These are phyloP conservation scores for Bos javanicus DNA, from an alignment of 2,113 vertebrate species.

Conservation along the genomic window DNA sequence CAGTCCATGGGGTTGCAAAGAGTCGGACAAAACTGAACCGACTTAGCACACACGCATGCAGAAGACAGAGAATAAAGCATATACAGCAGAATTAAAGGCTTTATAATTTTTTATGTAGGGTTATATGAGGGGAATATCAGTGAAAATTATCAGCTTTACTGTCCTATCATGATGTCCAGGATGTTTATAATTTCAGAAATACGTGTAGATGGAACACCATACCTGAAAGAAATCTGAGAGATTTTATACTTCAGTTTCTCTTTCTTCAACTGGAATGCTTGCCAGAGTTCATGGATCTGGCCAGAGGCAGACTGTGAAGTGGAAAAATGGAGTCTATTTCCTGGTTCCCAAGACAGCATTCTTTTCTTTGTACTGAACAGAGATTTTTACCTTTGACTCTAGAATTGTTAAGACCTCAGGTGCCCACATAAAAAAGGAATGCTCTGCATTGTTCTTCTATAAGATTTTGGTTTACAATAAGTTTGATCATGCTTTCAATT, in stretches of 20 bases:
- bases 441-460: neutral
- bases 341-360: neutral
- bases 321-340: neutral
- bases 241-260: neutral
- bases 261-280: neutral
- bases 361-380: neutral
- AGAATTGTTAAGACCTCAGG: neutral
- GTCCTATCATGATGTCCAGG: neutral
- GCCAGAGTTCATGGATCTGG: neutral
- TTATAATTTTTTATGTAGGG: neutral
- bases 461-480: slow-evolving; percentile 12
- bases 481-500: slow-evolving; percentile 26
- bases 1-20: neutral
- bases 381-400: neutral
- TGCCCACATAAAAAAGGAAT: neutral
- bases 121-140: neutral
- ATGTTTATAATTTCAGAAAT: neutral
- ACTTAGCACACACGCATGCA: fast-evolving
- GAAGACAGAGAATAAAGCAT: neutral
- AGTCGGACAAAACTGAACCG: neutral
- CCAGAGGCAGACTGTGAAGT: neutral
- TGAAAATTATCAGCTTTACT: neutral
- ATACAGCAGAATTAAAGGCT: neutral
- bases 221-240: neutral
- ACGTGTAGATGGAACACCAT: neutral